These are phyloP conservation scores for Chironomus riparius DNA, from an alignment of 2,888 invertebrate genomes.

Conservation along the genomic window DNA sequence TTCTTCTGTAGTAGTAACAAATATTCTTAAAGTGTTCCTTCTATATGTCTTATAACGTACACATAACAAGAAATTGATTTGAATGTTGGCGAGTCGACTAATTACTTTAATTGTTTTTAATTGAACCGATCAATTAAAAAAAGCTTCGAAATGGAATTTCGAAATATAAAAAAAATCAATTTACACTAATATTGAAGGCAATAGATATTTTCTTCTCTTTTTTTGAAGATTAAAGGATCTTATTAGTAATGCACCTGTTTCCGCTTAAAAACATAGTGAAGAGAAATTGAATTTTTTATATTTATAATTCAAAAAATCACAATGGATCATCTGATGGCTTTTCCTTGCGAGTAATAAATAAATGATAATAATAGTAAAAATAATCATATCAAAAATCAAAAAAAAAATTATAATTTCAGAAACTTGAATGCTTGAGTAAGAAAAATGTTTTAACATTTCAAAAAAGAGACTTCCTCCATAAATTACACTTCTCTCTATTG, in stretches of 20 bases:
- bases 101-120: conserved; percentile 26
- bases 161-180: conserved; percentile 1
- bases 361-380: too few species aligned
- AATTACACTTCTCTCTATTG: too few species aligned
- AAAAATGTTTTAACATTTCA: too few species aligned
- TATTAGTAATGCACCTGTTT: conserved; percentile 24
- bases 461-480: too few species aligned
- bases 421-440: too few species aligned
- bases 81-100: conserved; percentile 24
- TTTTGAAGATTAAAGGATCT: background rate
- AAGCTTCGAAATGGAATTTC: conserved; percentile 17
- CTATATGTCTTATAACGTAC: background rate
- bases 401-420: too few species aligned
- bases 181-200: background rate
- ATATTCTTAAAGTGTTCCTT: too few species aligned
- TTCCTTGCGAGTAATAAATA: too few species aligned
- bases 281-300: too few species aligned
- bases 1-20: background rate
- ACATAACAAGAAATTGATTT: conserved; percentile 6
- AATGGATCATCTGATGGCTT: too few species aligned
- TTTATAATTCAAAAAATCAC: too few species aligned
- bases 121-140: conserved; percentile 23
- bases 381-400: too few species aligned
- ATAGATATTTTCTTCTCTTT: background rate
- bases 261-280: background rate